These are phyloP conservation scores for Eclectus roratus DNA, from an alignment of 2,113 vertebrate species.

Conservation along the genomic window DNA sequence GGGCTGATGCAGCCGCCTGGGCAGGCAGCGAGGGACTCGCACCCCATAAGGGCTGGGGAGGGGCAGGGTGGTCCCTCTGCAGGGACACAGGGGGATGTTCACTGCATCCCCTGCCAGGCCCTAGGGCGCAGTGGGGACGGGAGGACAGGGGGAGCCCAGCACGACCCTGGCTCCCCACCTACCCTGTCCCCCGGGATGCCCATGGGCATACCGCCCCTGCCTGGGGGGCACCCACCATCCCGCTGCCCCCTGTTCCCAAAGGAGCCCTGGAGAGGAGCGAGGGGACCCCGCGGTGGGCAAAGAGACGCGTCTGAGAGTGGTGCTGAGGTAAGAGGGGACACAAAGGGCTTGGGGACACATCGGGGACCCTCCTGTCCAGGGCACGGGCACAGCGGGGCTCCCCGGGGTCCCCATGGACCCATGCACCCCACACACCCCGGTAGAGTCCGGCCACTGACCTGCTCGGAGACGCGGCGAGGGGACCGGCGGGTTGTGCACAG, in stretches of 20 bases:
- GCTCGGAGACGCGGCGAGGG: conserved; percentile 52
- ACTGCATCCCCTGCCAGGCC: neutral
- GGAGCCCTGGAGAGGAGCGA: neutral
- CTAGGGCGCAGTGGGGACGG: neutral
- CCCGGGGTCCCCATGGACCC: neutral
- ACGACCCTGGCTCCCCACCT: fast-evolving
- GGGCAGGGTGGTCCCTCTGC: neutral
- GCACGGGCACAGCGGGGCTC: neutral
- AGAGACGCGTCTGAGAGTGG: conserved; percentile 67
- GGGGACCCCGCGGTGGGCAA: neutral
- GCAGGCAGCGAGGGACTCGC: neutral
- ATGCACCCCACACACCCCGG: neutral
- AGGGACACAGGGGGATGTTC: neutral
- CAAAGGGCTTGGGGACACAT: fast-evolving
- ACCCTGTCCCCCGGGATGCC: neutral
- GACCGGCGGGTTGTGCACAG: conserved; percentile 68
- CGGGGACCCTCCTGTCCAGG: neutral
- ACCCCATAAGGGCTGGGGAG: neutral
- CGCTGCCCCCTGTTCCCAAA: neutral
- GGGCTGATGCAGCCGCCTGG: neutral
- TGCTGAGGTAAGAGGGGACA: conserved; percentile 59
- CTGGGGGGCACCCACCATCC: neutral
- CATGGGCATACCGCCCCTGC: too few relatives aligned
- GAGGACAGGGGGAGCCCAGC: fast-evolving
- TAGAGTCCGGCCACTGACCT: conserved; percentile 76